Evolutionary conservation across 2,797 vertebrate species (phyloP), one percentile per base, ranked within the genome.

Genomic region (Lagorchestes hirsutus): DNA sequence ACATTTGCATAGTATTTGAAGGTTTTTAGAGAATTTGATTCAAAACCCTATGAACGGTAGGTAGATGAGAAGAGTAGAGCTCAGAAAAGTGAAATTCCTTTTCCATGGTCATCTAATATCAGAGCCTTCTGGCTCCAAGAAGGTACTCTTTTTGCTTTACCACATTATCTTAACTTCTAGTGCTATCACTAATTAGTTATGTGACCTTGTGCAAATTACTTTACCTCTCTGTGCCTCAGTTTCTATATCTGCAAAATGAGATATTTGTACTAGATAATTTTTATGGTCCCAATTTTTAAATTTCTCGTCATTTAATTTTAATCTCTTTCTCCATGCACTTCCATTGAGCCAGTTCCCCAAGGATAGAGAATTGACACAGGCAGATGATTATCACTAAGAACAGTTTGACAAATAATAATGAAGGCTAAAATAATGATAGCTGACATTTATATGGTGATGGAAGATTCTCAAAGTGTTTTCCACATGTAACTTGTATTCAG

Each of bases 381-480:
- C 27, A 11, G 67, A 9, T 28, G 27, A 74, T 18, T 1, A 9
- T 40, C 16, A 74, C n/a, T n/a, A 22, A 74, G n/a, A 18, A 14
- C 62, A 90, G 57, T 96, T 95, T 74, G 58, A 90, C n/a, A 93
- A 96, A 90, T 29, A 74, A 67, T 34, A 82, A 87, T 93, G 91
- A 67, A 67, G 31, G 59, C 12, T 54, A 55, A 14, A 92, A 67
- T 50, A 11, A 82, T 93, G 6, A 46, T 95, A 56, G 90, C 92
- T 92, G 62, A 90, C 67, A 34, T 91, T 67, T 28, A 54, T 18
- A 13, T 91, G 59, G 29, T 91, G 6, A 55, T 67, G 96, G 90
- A 74, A 3, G 28, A 12, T 5, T n/a, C 31, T n/a, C 62, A 67
- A 67, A 67, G 62, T 67, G 34, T 5, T 67, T 67, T n/a, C 14